These are phyloP conservation scores for Heterotis niloticus DNA, from an alignment of 2,113 vertebrate species.

Conservation along the genomic window DNA sequence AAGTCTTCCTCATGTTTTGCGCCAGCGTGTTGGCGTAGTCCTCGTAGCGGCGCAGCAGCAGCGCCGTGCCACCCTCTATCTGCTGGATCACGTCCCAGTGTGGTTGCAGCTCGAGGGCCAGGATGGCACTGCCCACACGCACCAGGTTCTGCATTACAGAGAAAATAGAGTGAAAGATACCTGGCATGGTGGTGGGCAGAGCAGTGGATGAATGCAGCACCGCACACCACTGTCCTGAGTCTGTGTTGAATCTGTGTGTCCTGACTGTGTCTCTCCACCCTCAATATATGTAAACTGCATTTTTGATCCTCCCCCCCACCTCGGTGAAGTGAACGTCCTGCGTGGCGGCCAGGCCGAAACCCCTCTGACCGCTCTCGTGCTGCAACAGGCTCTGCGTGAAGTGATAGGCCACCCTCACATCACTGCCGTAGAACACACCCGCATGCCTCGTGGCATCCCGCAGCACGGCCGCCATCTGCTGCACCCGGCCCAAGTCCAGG, in stretches of 20 bases:
- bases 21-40: conserved; percentile 86
- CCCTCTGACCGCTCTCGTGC: conserved; percentile 79
- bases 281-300: no score
- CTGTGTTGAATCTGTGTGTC: no score
- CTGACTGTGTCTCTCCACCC: no score
- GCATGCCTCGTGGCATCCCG: conserved; percentile 75
- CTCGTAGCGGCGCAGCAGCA: conserved; percentile 79
- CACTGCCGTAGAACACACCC: conserved; percentile 75
- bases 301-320: conserved; percentile 69
- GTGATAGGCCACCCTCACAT: conserved; percentile 79
- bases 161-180: background rate
- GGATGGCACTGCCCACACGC: conserved; percentile 81
- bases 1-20: conserved; percentile 93
- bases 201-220: no score
- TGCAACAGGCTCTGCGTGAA: conserved; percentile 75
- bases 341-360: conserved; percentile 84
- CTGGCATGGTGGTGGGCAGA: no score
- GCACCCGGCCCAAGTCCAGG: conserved; percentile 69
- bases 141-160: conserved; percentile 76
- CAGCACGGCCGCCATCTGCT: conserved; percentile 69
- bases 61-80: conserved; percentile 80
- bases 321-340: conserved; percentile 92
- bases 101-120: conserved; percentile 70
- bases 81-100: conserved; percentile 96
- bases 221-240: no score